Conservation (phyloP, 2,113 vertebrate species). For the Phocoena sinus region DNA sequence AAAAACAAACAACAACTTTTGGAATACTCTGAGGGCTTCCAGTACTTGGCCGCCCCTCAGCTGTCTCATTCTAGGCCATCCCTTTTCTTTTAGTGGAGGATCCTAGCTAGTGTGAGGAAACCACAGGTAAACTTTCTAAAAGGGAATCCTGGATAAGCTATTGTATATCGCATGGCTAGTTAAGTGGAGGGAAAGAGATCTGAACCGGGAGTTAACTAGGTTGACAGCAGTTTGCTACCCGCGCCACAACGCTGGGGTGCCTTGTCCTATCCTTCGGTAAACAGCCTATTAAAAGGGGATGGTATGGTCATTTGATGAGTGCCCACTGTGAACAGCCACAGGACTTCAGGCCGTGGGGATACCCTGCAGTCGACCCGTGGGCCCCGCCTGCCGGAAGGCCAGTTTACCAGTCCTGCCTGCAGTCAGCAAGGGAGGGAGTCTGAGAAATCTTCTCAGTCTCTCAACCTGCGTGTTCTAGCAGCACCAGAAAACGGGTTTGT, state of each 20-base stretch:
- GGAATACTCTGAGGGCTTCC: background rate
- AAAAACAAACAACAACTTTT: background rate
- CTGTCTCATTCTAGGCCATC: background rate
- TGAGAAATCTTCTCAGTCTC: background rate
- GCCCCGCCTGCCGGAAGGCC: background rate
- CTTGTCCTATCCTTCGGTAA: background rate
- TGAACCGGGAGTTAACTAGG: background rate
- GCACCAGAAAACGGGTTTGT: background rate
- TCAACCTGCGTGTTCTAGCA: background rate
- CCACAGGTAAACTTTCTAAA: background rate
- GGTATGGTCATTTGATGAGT: background rate
- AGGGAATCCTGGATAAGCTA: background rate
- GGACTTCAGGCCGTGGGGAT: background rate
- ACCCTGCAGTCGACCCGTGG: background rate
- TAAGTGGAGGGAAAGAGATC: background rate
- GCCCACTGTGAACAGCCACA: background rate
- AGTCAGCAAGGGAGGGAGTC: background rate
- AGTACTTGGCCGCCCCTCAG: background rate
- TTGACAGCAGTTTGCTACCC: background rate
- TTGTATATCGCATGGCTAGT: background rate
- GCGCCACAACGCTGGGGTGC: background rate
- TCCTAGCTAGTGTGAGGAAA: background rate
- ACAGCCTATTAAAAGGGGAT: background rate
- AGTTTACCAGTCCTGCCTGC: background rate
- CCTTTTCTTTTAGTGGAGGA: background rate